Conservation (phyloP, 1,140 invertebrate genomes). For the Kradibia gibbosae region DNA sequence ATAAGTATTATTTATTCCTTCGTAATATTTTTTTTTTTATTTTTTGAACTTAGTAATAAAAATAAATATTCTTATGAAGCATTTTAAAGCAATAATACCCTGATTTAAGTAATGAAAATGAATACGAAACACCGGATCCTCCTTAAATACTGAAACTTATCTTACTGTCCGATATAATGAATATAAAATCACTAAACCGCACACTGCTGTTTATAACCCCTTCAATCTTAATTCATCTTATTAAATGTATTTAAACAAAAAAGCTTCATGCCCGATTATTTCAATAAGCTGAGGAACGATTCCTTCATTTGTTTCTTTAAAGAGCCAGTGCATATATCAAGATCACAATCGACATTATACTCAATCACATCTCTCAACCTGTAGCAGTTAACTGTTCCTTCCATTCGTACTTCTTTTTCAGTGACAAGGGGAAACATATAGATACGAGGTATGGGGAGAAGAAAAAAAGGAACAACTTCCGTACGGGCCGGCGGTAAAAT, state of each 20-base stretch:
- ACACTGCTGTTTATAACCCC: background rate
- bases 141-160: background rate
- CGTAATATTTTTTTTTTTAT: too few species aligned
- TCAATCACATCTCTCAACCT: constrained; percentile 46
- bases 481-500: constrained; percentile 25
- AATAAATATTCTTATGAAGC: background rate
- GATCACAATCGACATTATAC: constrained; percentile 38
- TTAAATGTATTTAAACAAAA: constrained; percentile 5
- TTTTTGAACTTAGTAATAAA: too few species aligned
- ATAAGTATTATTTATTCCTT: too few species aligned
- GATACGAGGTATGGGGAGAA: background rate
- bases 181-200: background rate
- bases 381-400: constrained; percentile 35
- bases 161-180: background rate
- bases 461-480: constrained; percentile 35
- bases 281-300: constrained; percentile 21
- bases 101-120: background rate
- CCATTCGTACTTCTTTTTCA: constrained; percentile 5
- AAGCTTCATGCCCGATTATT: constrained; percentile 34
- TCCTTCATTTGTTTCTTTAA: constrained; percentile 34
- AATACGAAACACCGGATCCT: background rate
- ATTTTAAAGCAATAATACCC: background rate
- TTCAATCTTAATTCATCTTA: constrained; percentile 4
- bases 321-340: constrained; percentile 31
- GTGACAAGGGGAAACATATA: background rate